phyloP scores from a whole-genome alignment of 2,797 vertebrate genomes.

The Gadopsis marmoratus region DNA sequence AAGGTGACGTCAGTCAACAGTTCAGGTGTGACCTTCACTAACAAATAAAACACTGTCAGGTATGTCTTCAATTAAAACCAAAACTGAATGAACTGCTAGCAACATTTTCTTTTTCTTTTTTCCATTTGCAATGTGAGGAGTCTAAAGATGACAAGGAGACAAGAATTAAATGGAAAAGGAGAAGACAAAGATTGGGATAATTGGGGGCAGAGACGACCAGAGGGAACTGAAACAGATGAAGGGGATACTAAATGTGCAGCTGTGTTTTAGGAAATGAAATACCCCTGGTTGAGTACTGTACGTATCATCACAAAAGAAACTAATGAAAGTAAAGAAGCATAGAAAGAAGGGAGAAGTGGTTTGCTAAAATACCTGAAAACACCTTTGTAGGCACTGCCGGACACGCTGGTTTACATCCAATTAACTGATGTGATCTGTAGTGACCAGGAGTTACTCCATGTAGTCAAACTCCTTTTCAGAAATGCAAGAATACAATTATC shows the following conservation, averaged over 20 bases:
- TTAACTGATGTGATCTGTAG: not conserved
- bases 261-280: slow-evolving; percentile 16
- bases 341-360: not conserved
- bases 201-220: not conserved
- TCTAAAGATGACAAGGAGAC: slow-evolving; percentile 15
- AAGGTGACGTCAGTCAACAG: slow-evolving; percentile 13
- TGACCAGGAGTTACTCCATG: not conserved
- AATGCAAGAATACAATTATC: not conserved
- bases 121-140: not conserved
- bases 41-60: slow-evolving; percentile 15
- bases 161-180: not conserved
- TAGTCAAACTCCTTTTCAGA: not conserved
- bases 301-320: slow-evolving; percentile 2
- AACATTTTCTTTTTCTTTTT: too few relatives aligned
- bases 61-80: slow-evolving; percentile 19
- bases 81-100: not conserved
- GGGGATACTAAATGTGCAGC: not conserved
- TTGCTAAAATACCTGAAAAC: not conserved
- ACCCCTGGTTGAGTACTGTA: not conserved
- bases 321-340: not conserved
- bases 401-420: not conserved
- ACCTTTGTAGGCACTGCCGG: not conserved
- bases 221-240: slow-evolving; percentile 20
- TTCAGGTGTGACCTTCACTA: slow-evolving; percentile 4
- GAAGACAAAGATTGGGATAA: slow-evolving; percentile 20